Percentiles rank a stretch among this genome's conserved stretches.
Conservation (phyloP, 2,888 invertebrate species). For the Leptinotarsa rubiginosa region DNA sequence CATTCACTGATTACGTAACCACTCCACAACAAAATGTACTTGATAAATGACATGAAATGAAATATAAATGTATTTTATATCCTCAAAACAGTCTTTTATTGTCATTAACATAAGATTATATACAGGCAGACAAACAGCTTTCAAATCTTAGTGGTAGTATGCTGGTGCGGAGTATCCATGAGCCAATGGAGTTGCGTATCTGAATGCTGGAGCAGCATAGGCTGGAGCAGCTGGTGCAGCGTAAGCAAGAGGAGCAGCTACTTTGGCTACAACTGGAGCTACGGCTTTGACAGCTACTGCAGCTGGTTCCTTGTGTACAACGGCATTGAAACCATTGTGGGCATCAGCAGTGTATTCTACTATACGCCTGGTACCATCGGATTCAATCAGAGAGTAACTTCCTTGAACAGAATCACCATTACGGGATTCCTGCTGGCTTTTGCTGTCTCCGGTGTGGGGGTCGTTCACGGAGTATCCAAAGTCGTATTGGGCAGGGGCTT, state of each 20-base stretch:
- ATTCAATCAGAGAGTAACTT: constrained; percentile 69
- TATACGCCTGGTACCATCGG: constrained; percentile 68
- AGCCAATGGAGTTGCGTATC: constrained; percentile 40
- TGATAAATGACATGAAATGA: too few relatives aligned
- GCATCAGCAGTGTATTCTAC: constrained; percentile 69
- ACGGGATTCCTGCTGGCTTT: constrained; percentile 73
- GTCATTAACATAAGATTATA: constrained; percentile 51
- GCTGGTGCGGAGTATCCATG: constrained; percentile 31
- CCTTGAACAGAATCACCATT: constrained; percentile 67
- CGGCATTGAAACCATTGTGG: constrained; percentile 69
- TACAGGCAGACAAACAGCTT: constrained; percentile 22
- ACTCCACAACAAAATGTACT: too few relatives aligned
- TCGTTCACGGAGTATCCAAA: constrained; percentile 46
- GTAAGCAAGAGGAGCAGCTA: constrained; percentile 27
- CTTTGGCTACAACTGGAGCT: constrained; percentile 41
- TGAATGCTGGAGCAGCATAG: constrained; percentile 28
- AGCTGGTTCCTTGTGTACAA: constrained; percentile 67
- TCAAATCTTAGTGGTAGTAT: constrained; percentile 22
- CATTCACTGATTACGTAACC: too few relatives aligned
- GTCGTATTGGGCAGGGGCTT: constrained; percentile 54
- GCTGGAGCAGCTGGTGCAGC: constrained; percentile 38
- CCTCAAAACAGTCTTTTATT: not conserved
- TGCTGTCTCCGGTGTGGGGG: constrained; percentile 68
- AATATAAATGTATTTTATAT: not conserved
- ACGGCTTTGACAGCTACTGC: constrained; percentile 57